Evolutionary conservation across 2,113 vertebrate species (phyloP).

Genomic region (Heptranchias perlo): DNA sequence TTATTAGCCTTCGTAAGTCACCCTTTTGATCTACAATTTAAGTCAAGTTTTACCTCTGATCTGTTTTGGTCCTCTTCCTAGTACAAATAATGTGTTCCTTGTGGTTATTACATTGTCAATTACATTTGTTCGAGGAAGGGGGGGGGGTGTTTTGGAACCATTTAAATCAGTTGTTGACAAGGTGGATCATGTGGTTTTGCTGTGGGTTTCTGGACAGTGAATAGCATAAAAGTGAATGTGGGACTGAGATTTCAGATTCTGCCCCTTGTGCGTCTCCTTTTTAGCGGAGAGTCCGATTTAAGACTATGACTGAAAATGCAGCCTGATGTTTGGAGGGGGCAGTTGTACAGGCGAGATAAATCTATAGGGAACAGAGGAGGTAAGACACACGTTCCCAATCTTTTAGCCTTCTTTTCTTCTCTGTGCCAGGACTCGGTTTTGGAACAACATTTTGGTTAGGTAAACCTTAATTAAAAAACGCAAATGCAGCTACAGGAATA

Average conservation of each 20-base stretch:
- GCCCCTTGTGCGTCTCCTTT: not conserved
- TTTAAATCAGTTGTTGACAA: not conserved
- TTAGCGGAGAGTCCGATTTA: not conserved
- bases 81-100: not conserved
- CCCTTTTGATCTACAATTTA: not conserved
- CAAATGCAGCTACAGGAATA: not conserved
- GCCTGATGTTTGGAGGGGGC: not conserved
- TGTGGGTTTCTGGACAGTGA: not conserved
- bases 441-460: not conserved
- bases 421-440: not conserved
- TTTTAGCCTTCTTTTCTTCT: not conserved
- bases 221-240: not conserved
- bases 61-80: not conserved
- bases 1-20: not conserved
- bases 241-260: not conserved
- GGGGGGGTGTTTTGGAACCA: not conserved
- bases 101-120: not conserved
- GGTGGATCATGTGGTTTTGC: not conserved
- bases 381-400: not conserved
- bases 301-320: not conserved
- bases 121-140: not conserved
- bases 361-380: not conserved
- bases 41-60: not conserved
- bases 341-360: not conserved
- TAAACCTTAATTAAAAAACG: not conserved